Evolutionary conservation across 1,140 invertebrate genomes (phyloP), one percentile per base, ranked within the genome.

Genomic region (Orussus abietinus): DNA sequence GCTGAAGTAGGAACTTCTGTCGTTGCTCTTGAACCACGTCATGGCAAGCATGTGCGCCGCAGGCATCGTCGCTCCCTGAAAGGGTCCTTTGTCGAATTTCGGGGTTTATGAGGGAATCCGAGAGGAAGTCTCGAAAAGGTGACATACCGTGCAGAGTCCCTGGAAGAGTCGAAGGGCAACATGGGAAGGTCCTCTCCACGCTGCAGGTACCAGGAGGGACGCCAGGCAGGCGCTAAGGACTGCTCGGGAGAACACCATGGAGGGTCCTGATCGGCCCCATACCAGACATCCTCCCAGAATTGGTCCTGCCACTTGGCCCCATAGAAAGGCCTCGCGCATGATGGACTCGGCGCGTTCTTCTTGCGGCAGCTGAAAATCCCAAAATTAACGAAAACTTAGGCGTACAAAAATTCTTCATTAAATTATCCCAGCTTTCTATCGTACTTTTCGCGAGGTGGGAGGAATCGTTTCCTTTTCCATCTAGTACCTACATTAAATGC

Each of bases 41-140:
- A 77, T 77, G 28, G 77, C 78, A 9, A 80, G 57, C 75, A 79
- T 78, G 39, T 80, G 78, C 39, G 77, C 76, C 12, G 77, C 77
- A 12, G 77, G 77, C 76, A 77, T 79, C 4, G 75, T 78, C 15
- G 76, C 75, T 19, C 77, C 77, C 77, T 79, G 21, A 15, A 61
- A 54, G 12, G 40, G 28, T 6, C 22, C 6, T 7, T 25, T 25
- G 22, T 7, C n/a, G 6, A 25, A 25, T n/a, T 7, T 25, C n/a
- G n/a, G n/a, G n/a, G n/a, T n/a, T n/a, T n/a, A n/a, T n/a, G n/a
- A n/a, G n/a, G n/a, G n/a, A n/a, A n/a, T n/a, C n/a, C n/a, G n/a
- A n/a, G n/a, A n/a, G n/a, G 21, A 28, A 13, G 3, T 20, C 45
- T 38, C 20, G n/a, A 15, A 13, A 35, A 14, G 38, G 33, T 41